Evolutionary conservation across 2,888 invertebrate species (phyloP).

Genomic region (Orthosia gothica): DNA sequence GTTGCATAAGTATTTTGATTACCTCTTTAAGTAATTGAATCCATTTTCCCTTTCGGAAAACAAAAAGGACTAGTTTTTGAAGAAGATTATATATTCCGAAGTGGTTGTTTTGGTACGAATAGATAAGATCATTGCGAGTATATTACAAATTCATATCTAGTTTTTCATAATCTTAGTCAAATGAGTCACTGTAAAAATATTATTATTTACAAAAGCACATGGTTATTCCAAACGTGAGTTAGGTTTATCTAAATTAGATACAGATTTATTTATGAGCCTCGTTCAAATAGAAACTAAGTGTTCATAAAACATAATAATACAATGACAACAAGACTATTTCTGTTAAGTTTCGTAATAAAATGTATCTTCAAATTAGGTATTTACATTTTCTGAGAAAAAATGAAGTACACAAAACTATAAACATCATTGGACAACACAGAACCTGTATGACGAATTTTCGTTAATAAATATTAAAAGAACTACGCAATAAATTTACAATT

Average conservation of each 20-base stretch:
- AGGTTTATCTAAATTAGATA: slow-evolving; percentile 35
- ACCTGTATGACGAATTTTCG: slow-evolving; percentile 6
- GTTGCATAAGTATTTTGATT: background rate
- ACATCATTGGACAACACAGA: background rate
- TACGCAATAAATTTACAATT: slow-evolving; percentile 13
- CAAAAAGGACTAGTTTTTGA: background rate
- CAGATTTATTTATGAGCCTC: slow-evolving; percentile 22
- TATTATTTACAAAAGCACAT: slow-evolving; percentile 12
- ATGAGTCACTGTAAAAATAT: slow-evolving; percentile 23
- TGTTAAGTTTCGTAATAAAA: slow-evolving; percentile 2
- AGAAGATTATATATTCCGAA: slow-evolving; percentile 9
- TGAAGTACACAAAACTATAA: background rate
- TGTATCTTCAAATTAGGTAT: background rate
- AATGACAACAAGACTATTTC: slow-evolving; percentile 25
- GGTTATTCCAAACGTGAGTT: slow-evolving; percentile 23
- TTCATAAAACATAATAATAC: slow-evolving; percentile 7
- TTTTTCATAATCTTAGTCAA: slow-evolving; percentile 15
- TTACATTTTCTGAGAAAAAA: slow-evolving; percentile 4
- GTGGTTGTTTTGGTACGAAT: slow-evolving; percentile 4
- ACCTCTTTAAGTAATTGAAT: background rate
- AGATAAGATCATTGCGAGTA: slow-evolving; percentile 33
- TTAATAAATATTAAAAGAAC: background rate
- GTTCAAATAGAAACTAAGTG: slow-evolving; percentile 24
- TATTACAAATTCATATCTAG: slow-evolving; percentile 15
- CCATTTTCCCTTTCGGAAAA: background rate